phyloP scores from a whole-genome alignment of 2,888 invertebrate species.

The Heliconius sara region DNA sequence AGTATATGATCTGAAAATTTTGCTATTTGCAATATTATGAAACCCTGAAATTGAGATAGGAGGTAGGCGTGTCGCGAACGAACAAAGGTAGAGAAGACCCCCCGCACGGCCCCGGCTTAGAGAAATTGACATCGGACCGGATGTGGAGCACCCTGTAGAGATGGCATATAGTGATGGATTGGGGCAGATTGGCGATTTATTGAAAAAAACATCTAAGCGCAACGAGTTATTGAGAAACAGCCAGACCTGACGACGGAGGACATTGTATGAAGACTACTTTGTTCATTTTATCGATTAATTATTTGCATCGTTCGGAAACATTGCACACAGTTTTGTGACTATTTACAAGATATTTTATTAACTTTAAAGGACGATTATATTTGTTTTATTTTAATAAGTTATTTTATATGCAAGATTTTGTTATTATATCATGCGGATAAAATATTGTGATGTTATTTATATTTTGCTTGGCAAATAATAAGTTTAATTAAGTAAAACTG shows the following conservation, averaged over 20 bases:
- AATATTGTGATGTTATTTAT: constrained; percentile 15
- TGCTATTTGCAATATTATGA: constrained; percentile 25
- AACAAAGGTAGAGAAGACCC: neutral
- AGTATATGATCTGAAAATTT: constrained; percentile 20
- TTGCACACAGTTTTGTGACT: neutral
- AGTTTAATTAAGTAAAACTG: constrained; percentile 18
- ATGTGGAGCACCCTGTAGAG: neutral
- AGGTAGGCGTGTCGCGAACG: constrained; percentile 5
- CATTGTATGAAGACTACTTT: constrained; percentile 4
- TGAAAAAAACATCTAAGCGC: neutral
- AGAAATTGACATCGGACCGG: neutral
- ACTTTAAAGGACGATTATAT: neutral
- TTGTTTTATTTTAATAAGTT: constrained; percentile 1
- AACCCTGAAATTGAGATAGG: constrained; percentile 24
- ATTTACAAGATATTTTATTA: neutral
- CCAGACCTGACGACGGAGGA: neutral
- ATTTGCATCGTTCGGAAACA: constrained; percentile 25
- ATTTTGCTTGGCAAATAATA: constrained; percentile 13
- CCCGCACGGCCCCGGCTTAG: neutral
- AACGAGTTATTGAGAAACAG: neutral
- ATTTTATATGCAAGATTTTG: neutral
- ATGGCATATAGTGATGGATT: neutral
- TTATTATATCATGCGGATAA: constrained; percentile 6
- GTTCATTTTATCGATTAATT: constrained; percentile 16
- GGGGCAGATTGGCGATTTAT: neutral